Evolutionary conservation across 2,888 invertebrate species (phyloP).

Genomic region (Drosophila cracens): DNA sequence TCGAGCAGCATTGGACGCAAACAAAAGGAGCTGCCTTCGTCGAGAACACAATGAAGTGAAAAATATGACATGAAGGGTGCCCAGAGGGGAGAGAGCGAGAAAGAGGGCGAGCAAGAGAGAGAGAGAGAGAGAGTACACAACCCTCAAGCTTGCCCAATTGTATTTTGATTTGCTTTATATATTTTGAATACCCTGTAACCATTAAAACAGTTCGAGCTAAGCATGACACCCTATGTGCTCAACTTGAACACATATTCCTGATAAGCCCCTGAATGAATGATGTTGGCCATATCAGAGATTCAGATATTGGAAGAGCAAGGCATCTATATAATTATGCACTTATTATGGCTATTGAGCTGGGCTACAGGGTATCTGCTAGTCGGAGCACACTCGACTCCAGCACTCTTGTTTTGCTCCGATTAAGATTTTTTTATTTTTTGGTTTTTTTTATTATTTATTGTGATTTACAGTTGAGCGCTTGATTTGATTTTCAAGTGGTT

Average conservation of each 20-base stretch:
- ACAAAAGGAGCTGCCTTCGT: slow-evolving; percentile 36
- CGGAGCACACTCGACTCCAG: neutral
- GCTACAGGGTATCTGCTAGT: neutral
- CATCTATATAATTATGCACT: neutral
- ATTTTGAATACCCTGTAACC: slow-evolving; percentile 4
- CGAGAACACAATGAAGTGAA: slow-evolving; percentile 78
- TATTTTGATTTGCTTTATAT: slow-evolving; percentile 19
- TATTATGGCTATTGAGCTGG: too few species aligned
- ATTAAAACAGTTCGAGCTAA: too few species aligned
- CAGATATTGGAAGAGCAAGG: neutral
- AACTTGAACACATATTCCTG: neutral
- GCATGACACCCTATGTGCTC: neutral
- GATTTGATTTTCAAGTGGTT: slow-evolving; percentile 84
- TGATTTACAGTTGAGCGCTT: slow-evolving; percentile 84
- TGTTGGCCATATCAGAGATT: neutral
- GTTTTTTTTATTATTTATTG: slow-evolving; percentile 82
- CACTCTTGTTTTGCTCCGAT: neutral
- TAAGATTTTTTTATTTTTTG: neutral
- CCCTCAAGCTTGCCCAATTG: slow-evolving; percentile 25
- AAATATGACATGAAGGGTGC: slow-evolving; percentile 69
- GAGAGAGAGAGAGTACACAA: neutral
- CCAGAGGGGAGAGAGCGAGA: neutral
- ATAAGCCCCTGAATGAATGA: too few species aligned
- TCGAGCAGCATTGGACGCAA: slow-evolving; percentile 19
- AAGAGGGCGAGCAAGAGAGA: neutral